Evolutionary conservation across 2,113 vertebrate species (phyloP).

Genomic region (Dipodomys merriami): DNA sequence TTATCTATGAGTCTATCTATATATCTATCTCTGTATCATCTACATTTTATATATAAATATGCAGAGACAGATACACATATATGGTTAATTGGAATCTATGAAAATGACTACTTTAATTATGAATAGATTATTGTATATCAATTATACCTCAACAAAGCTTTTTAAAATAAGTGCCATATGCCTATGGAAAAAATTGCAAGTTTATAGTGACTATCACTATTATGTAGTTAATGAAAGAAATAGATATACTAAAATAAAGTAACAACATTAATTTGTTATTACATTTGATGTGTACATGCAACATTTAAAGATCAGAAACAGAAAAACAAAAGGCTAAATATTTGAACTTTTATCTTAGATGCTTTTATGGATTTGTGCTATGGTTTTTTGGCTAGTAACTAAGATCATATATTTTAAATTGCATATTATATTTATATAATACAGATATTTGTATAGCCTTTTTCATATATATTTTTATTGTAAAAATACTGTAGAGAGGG

Average conservation of each 20-base stretch:
- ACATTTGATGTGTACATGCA: too few relatives aligned
- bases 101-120: too few relatives aligned
- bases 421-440: too few relatives aligned
- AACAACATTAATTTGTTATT: too few relatives aligned
- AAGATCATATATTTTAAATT: not conserved
- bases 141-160: not conserved
- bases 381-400: not conserved
- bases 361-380: not conserved
- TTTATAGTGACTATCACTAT: not conserved
- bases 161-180: not conserved
- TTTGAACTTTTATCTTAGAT: not conserved
- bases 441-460: not conserved
- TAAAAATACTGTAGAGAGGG: too few relatives aligned
- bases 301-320: not conserved
- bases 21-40: not conserved
- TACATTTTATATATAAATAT: too few relatives aligned
- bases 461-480: not conserved
- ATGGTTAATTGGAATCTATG: too few relatives aligned
- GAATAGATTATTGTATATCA: not conserved
- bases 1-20: not conserved
- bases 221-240: not conserved
- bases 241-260: too few relatives aligned
- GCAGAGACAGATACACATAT: too few relatives aligned
- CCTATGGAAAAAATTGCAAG: not conserved
- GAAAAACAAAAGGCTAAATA: not conserved